Percentiles rank a stretch among this genome's conserved stretches.
Conservation (phyloP, 92 coral and sea anemone species). For the Muricea muricata region DNA sequence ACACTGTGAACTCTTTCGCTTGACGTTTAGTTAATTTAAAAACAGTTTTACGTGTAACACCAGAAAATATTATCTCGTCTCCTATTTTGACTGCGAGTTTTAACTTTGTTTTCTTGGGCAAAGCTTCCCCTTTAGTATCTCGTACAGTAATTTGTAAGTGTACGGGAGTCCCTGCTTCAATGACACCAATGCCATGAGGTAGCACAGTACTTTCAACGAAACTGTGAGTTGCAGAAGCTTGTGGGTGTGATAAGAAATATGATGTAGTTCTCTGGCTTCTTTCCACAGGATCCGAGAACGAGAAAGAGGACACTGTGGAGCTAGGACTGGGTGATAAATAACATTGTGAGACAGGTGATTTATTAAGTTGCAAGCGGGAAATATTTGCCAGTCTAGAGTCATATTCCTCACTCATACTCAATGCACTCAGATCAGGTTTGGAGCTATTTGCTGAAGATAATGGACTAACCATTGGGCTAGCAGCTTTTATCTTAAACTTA, state of each 20-base stretch:
- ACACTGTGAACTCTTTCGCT: not conserved
- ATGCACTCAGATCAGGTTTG: slow-evolving; percentile 6
- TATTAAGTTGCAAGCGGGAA: not conserved
- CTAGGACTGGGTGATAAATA: slow-evolving; percentile 10
- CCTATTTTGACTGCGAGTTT: slow-evolving; percentile 17
- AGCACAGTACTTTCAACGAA: not conserved
- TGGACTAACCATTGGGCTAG: not conserved
- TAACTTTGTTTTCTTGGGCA: slow-evolving; percentile 13
- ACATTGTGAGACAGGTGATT: slow-evolving; percentile 15
- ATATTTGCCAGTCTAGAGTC: not conserved
- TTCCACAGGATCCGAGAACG: slow-evolving; percentile 5
- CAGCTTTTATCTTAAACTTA: not conserved
- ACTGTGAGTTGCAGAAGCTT: slow-evolving; percentile 8
- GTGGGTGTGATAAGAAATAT: slow-evolving; percentile 1
- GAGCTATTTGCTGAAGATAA: not conserved
- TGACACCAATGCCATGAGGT: not conserved
- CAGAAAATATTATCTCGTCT: slow-evolving; percentile 19
- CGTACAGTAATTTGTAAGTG: not conserved
- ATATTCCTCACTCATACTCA: not conserved
- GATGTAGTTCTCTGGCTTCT: not conserved
- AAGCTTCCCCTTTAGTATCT: not conserved
- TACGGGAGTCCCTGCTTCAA: slow-evolving; percentile 27
- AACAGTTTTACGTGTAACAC: not conserved
- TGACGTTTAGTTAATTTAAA: slow-evolving; percentile 3
- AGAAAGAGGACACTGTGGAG: not conserved